These are phyloP conservation scores for Acanthurus leucopareius DNA, from an alignment of 2,797 vertebrate species.

Conservation along the genomic window DNA sequence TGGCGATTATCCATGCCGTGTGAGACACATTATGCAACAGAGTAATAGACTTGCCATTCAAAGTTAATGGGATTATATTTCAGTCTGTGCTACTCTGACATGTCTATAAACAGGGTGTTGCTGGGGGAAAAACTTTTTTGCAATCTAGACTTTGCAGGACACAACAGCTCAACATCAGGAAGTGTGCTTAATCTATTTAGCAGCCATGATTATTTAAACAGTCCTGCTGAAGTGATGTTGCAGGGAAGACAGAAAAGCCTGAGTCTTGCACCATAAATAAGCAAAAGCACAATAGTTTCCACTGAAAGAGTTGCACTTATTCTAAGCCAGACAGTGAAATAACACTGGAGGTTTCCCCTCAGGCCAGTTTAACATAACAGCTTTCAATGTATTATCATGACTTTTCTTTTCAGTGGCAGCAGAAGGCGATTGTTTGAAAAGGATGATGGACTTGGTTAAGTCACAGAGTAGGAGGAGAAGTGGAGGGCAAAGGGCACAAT, in stretches of 20 bases:
- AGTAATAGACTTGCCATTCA: slow-evolving; percentile 79
- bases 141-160: slow-evolving; percentile 36
- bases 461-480: slow-evolving; percentile 71
- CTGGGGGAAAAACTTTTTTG: slow-evolving; percentile 43
- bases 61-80: slow-evolving; percentile 81
- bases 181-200: slow-evolving; percentile 47
- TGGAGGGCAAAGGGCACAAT: slow-evolving; percentile 78
- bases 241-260: slow-evolving; percentile 18
- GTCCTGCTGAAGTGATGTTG: slow-evolving; percentile 20
- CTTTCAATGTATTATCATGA: slow-evolving; percentile 54
- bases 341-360: slow-evolving; percentile 32
- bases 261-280: slow-evolving; percentile 50
- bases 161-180: slow-evolving; percentile 24
- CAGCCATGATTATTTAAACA: slow-evolving; percentile 31
- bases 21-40: slow-evolving; percentile 76
- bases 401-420: slow-evolving; percentile 54
- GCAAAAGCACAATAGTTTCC: slow-evolving; percentile 36
- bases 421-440: slow-evolving; percentile 67
- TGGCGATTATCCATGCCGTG: slow-evolving; percentile 71
- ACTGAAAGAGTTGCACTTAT: slow-evolving; percentile 20
- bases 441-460: slow-evolving; percentile 58
- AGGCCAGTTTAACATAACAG: slow-evolving; percentile 66
- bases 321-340: slow-evolving; percentile 27
- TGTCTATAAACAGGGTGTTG: slow-evolving; percentile 65
- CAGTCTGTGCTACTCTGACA: slow-evolving; percentile 62